Percentiles rank a stretch among this genome's conserved stretches.
phyloP scores from a whole-genome alignment of 2,797 vertebrate species.

The Mormyrops boulengeri region DNA sequence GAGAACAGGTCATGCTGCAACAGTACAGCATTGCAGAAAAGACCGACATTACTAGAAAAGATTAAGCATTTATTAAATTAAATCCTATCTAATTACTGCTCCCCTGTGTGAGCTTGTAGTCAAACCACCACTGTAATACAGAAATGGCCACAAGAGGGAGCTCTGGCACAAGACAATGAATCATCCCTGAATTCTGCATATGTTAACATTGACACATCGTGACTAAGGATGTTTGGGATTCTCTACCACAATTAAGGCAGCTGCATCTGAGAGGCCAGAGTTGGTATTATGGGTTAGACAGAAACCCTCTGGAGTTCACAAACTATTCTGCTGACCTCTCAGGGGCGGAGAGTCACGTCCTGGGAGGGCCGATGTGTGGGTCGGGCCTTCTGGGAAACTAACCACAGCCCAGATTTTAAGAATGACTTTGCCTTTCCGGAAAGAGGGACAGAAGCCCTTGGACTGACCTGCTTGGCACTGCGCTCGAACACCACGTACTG shows the following conservation, averaged over 20 bases:
- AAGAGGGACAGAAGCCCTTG: neutral
- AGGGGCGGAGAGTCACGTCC: neutral
- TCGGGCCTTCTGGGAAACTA: neutral
- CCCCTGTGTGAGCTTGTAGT: neutral
- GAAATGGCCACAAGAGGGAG: neutral
- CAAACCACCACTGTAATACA: neutral
- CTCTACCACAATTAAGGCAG: neutral
- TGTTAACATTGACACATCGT: neutral
- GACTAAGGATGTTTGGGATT: neutral
- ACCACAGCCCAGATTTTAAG: neutral
- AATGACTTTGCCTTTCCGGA: neutral
- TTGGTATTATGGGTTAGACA: neutral
- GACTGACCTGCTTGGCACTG: slow-evolving; percentile 88
- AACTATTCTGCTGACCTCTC: neutral
- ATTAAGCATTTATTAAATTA: neutral
- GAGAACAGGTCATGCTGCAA: neutral
- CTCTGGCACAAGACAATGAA: neutral
- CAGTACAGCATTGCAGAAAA: neutral
- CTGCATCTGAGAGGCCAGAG: neutral
- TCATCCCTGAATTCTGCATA: neutral
- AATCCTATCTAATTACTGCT: neutral
- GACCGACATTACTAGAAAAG: neutral
- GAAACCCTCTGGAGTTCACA: neutral
- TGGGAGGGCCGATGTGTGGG: neutral
- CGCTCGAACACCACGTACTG: slow-evolving; percentile 95